Evolutionary conservation across 2,888 invertebrate genomes (phyloP).

Genomic region (Brachyptera risi): DNA sequence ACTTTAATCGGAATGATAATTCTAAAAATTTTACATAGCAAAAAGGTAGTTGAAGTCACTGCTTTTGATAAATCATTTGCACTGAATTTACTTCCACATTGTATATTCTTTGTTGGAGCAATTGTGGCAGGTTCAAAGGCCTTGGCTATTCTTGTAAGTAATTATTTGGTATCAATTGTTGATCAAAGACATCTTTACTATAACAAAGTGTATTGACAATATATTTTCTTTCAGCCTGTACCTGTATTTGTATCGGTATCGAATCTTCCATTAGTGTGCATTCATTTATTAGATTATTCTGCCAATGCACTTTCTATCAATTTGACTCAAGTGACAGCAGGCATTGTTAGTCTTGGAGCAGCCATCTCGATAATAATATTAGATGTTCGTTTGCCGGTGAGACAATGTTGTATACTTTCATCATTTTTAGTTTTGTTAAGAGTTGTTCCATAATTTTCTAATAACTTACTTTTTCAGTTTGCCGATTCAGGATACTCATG

Average conservation of each 20-base stretch:
- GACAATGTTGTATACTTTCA: background rate
- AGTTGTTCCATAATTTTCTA: background rate
- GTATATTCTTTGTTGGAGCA: constrained; percentile 38
- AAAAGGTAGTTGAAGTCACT: constrained; percentile 33
- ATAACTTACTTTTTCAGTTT: constrained; percentile 29
- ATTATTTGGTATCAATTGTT: background rate
- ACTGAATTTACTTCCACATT: constrained; percentile 37
- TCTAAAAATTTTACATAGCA: constrained; percentile 34
- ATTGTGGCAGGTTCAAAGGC: constrained; percentile 40
- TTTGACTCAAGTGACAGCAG: constrained; percentile 31
- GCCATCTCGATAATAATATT: constrained; percentile 28
- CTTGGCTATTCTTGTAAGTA: constrained; percentile 36
- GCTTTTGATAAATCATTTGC: constrained; percentile 36
- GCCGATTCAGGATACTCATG: constrained; percentile 38
- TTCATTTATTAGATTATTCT: constrained; percentile 37
- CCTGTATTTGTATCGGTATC: constrained; percentile 38
- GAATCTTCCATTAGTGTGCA: constrained; percentile 35
- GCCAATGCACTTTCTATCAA: constrained; percentile 31
- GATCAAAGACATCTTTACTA: background rate
- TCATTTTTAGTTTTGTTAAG: background rate
- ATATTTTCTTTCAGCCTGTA: constrained; percentile 34
- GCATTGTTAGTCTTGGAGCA: constrained; percentile 34
- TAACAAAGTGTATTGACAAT: background rate
- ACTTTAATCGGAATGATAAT: constrained; percentile 38
- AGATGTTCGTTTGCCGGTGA: constrained; percentile 29